Conservation (phyloP, 2,797 vertebrate genomes). For the Oreortyx pictus region DNA sequence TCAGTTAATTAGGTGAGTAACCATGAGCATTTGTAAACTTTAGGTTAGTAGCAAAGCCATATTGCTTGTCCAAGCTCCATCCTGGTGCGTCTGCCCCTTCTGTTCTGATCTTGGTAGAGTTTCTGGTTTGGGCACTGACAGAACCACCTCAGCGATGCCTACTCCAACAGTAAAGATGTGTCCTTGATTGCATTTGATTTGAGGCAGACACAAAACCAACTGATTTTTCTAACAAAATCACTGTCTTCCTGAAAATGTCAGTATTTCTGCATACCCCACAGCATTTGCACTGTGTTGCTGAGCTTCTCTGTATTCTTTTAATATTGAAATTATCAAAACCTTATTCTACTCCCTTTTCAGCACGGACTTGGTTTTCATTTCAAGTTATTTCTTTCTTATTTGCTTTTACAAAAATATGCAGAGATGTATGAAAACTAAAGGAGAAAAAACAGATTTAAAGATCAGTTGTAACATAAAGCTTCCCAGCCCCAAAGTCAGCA, state of each 20-base stretch:
- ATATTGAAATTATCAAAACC: background rate
- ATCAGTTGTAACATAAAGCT: conserved; percentile 24
- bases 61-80: background rate
- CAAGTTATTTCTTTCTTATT: background rate
- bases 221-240: background rate
- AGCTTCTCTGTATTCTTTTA: background rate
- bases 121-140: background rate
- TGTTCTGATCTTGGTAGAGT: background rate
- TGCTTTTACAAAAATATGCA: conserved; percentile 35
- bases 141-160: background rate
- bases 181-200: background rate
- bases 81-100: background rate
- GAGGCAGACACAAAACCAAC: background rate
- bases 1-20: background rate
- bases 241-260: background rate
- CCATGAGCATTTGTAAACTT: background rate
- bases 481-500: background rate
- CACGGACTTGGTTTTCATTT: background rate
- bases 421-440: background rate
- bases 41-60: background rate
- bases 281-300: background rate
- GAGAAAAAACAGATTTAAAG: conserved; percentile 22
- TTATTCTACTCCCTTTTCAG: background rate
- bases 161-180: background rate
- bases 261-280: background rate